phyloP scores from a whole-genome alignment of 2,888 invertebrate species.

The Drosophila rellima region DNA sequence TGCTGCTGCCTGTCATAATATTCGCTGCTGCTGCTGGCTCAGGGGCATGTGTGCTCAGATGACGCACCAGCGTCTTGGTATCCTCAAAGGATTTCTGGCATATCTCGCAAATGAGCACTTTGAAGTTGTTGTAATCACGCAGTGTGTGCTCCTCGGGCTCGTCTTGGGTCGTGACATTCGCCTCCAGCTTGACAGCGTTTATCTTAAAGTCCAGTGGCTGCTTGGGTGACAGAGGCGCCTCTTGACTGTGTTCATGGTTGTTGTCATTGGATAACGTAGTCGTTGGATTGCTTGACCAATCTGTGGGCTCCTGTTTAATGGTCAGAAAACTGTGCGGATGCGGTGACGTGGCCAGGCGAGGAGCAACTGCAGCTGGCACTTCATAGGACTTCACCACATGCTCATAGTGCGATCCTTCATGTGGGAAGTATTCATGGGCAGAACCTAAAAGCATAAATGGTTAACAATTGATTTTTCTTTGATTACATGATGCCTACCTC shows the following conservation, averaged over 20 bases:
- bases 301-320: conserved; percentile 89
- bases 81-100: conserved; percentile 93
- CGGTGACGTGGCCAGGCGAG: conserved; percentile 64
- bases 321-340: conserved; percentile 76
- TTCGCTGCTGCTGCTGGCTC: conserved; percentile 83
- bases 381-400: conserved; percentile 65
- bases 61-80: conserved; percentile 93
- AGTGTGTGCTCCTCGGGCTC: conserved; percentile 75
- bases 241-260: conserved; percentile 55
- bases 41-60: conserved; percentile 91
- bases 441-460: conserved; percentile 10
- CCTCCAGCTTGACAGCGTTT: conserved; percentile 72
- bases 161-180: conserved; percentile 58
- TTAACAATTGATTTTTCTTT: background rate
- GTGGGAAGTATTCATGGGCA: conserved; percentile 68
- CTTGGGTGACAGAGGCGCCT: conserved; percentile 68
- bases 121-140: conserved; percentile 87
- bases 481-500: conserved; percentile 34
- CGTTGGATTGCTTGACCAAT: conserved; percentile 87
- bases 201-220: conserved; percentile 81
- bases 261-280: conserved; percentile 45
- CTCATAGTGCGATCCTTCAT: conserved; percentile 70
- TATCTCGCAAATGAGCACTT: conserved; percentile 92
- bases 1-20: conserved; percentile 37
- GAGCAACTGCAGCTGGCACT: conserved; percentile 30